Evolutionary conservation across 2,888 invertebrate species (phyloP).

Genomic region (Perithous albicinctus): DNA sequence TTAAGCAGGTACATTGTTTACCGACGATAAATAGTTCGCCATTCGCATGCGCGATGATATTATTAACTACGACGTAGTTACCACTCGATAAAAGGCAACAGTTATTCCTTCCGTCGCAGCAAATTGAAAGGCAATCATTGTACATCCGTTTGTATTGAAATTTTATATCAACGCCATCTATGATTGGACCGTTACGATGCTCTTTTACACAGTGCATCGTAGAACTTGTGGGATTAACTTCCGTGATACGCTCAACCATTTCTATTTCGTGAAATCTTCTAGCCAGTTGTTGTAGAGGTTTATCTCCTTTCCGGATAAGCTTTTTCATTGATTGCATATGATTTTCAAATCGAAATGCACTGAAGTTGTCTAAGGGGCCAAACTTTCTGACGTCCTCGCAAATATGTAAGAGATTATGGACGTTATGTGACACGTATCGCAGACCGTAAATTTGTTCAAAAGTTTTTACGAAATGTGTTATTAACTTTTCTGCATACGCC

Average conservation of each 20-base stretch:
- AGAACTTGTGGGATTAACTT: not conserved
- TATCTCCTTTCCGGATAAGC: slow-evolving; percentile 21
- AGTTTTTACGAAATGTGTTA: slow-evolving; percentile 8
- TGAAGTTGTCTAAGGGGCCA: slow-evolving; percentile 31
- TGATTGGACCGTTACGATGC: slow-evolving; percentile 2
- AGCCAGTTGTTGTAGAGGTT: slow-evolving; percentile 9
- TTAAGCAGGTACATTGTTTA: not conserved
- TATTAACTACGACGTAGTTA: not conserved
- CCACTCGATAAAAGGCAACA: not conserved
- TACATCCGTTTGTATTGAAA: not conserved
- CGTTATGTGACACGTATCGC: slow-evolving; percentile 17
- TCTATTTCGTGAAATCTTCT: slow-evolving; percentile 24
- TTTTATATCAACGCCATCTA: not conserved
- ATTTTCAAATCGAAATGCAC: slow-evolving; percentile 40
- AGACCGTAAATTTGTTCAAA: not conserved
- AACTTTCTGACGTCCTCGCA: slow-evolving; percentile 24
- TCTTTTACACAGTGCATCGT: not conserved
- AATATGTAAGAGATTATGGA: slow-evolving; percentile 34
- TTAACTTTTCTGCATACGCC: slow-evolving; percentile 1
- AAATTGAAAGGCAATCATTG: not conserved
- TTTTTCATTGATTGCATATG: slow-evolving; percentile 22
- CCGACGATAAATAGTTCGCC: slow-evolving; percentile 3
- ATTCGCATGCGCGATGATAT: slow-evolving; percentile 1
- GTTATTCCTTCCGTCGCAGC: slow-evolving; percentile 1
- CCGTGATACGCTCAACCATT: not conserved